Evolutionary conservation across 2,797 vertebrate species (phyloP).

Genomic region (Hydrocynus forskahlii): DNA sequence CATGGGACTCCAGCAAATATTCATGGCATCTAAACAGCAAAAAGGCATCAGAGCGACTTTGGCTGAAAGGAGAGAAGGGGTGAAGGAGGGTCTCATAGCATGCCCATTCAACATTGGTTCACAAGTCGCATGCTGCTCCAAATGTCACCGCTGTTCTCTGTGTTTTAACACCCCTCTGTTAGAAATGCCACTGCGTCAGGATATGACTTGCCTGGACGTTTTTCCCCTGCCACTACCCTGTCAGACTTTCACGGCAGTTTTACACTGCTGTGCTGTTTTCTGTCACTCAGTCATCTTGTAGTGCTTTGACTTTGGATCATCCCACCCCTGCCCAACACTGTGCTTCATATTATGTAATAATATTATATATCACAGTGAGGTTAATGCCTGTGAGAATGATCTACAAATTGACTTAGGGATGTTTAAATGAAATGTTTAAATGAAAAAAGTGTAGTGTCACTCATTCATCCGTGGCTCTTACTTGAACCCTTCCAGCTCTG

Average conservation of each 20-base stretch:
- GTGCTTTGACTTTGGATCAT: too few species aligned
- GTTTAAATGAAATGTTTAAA: too few species aligned
- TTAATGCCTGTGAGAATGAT: too few species aligned
- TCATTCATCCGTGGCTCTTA: too few species aligned
- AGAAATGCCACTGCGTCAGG: slow-evolving; percentile 57
- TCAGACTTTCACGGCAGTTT: neutral
- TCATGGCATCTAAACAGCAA: slow-evolving; percentile 34
- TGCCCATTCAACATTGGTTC: slow-evolving; percentile 59
- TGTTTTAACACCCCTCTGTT: slow-evolving; percentile 39
- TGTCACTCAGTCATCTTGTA: too few species aligned
- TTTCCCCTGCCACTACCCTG: neutral
- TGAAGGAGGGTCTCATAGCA: slow-evolving; percentile 53
- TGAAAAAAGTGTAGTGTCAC: too few species aligned
- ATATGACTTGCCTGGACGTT: slow-evolving; percentile 21
- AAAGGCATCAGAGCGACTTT: slow-evolving; percentile 59
- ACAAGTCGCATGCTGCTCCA: slow-evolving; percentile 56
- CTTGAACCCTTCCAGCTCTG: too few species aligned
- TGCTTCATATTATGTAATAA: too few species aligned
- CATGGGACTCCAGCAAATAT: slow-evolving; percentile 60
- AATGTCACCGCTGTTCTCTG: slow-evolving; percentile 63
- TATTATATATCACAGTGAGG: too few species aligned
- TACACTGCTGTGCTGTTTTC: too few species aligned
- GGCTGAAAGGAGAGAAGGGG: slow-evolving; percentile 48
- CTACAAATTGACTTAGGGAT: too few species aligned
- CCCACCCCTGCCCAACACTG: too few species aligned